These are phyloP conservation scores for Limnephilus auricula DNA, from an alignment of 2,888 invertebrate species.

Conservation along the genomic window DNA sequence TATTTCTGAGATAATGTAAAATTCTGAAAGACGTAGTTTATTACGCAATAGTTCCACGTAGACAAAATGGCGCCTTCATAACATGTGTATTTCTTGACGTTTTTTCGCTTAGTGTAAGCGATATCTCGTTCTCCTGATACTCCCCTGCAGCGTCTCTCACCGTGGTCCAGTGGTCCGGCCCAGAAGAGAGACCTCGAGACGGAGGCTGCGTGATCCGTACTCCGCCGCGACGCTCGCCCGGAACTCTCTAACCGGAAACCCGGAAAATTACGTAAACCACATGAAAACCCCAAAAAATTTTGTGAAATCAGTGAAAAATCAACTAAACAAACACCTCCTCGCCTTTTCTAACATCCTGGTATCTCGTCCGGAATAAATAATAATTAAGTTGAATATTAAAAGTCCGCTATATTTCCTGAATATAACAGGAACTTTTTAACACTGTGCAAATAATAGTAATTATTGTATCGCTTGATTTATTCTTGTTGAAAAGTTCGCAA, in stretches of 20 bases:
- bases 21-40: not conserved
- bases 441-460: slow-evolving; percentile 51
- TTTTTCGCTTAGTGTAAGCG: slow-evolving; percentile 8
- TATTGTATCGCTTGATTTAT: slow-evolving; percentile 55
- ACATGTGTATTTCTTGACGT: not conserved
- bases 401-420: slow-evolving; percentile 44
- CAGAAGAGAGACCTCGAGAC: slow-evolving; percentile 45
- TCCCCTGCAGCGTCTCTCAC: slow-evolving; percentile 35
- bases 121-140: slow-evolving; percentile 9
- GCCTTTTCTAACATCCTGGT: not conserved
- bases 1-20: not conserved
- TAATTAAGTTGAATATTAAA: slow-evolving; percentile 36
- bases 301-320: not conserved
- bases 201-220: slow-evolving; percentile 48
- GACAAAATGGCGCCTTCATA: not conserved
- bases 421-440: slow-evolving; percentile 54
- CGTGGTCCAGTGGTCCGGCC: slow-evolving; percentile 42
- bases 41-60: not conserved
- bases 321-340: not conserved
- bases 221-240: slow-evolving; percentile 47
- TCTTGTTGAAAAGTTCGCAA: slow-evolving; percentile 52
- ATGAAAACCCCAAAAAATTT: slow-evolving; percentile 3
- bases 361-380: slow-evolving; percentile 38
- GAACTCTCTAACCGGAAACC: slow-evolving; percentile 42
- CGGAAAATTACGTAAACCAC: slow-evolving; percentile 51